Evolutionary conservation across 2,888 invertebrate species (phyloP).

Genomic region (Arrhopalites spinosus): DNA sequence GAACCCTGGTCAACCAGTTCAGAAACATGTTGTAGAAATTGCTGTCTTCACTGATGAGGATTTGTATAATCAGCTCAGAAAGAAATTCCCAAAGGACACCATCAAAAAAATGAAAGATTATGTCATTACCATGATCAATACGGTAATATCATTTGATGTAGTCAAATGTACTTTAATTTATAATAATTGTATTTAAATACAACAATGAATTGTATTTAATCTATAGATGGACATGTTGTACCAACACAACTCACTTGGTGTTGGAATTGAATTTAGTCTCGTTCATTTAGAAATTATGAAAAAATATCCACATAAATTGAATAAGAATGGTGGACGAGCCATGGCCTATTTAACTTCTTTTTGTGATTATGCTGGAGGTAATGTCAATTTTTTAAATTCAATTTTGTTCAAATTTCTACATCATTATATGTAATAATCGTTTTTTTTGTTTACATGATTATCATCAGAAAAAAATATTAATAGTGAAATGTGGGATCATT

Average conservation of each 20-base stretch:
- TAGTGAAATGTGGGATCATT: constrained; percentile 58
- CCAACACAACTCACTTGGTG: constrained; percentile 57
- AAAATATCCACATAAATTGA: constrained; percentile 49
- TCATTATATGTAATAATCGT: no score
- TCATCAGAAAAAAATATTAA: constrained; percentile 27
- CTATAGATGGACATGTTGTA: constrained; percentile 58
- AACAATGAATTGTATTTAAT: no score
- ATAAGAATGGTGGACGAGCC: constrained; percentile 57
- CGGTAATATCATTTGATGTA: constrained; percentile 38
- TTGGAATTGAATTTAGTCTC: constrained; percentile 57
- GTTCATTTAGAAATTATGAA: constrained; percentile 58
- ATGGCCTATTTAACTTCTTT: constrained; percentile 59
- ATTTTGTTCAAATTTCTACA: no score
- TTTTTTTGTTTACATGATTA: no score
- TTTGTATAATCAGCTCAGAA: constrained; percentile 53
- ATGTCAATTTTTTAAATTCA: no score
- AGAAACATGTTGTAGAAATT: constrained; percentile 58
- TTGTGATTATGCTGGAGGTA: constrained; percentile 56
- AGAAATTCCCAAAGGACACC: constrained; percentile 48
- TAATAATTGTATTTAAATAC: no score
- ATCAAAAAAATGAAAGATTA: constrained; percentile 51
- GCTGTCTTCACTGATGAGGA: constrained; percentile 57
- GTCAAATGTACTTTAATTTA: background rate
- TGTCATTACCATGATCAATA: constrained; percentile 55
- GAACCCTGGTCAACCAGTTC: no score